Evolutionary conservation across 2,797 vertebrate species (phyloP).

Genomic region (Intellagama lesueurii): DNA sequence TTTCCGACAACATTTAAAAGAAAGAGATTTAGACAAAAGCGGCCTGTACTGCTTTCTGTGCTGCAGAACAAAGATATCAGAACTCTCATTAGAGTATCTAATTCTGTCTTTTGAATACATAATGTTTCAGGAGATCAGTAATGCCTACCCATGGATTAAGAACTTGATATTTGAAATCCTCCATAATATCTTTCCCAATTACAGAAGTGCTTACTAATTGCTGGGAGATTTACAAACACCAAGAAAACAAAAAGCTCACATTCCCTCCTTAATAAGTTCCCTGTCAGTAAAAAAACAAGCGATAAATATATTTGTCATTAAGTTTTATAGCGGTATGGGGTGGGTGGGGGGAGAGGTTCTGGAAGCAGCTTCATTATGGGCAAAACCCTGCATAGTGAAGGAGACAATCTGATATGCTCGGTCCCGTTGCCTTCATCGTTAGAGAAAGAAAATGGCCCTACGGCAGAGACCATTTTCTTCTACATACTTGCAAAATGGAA

Average conservation of each 20-base stretch:
- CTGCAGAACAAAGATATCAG: slow-evolving; percentile 27
- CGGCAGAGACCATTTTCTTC: neutral
- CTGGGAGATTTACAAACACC: slow-evolving; percentile 30
- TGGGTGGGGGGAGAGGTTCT: neutral
- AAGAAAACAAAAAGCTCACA: slow-evolving; percentile 12
- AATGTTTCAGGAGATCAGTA: slow-evolving; percentile 30
- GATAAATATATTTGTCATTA: slow-evolving; percentile 22
- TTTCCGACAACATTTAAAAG: slow-evolving; percentile 22
- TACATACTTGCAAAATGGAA: neutral
- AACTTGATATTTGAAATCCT: slow-evolving; percentile 38
- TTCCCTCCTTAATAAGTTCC: slow-evolving; percentile 23
- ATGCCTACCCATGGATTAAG: slow-evolving; percentile 36
- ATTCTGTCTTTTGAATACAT: slow-evolving; percentile 43
- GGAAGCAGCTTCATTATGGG: neutral
- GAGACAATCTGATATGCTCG: neutral
- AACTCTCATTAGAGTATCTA: slow-evolving; percentile 44
- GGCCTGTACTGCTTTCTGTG: slow-evolving; percentile 31
- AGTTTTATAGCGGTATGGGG: slow-evolving; percentile 4
- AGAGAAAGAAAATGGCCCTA: neutral
- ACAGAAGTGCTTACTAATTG: slow-evolving; percentile 36
- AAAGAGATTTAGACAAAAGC: slow-evolving; percentile 19
- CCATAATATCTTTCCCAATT: slow-evolving; percentile 15
- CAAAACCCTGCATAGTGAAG: neutral
- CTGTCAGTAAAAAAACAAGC: slow-evolving; percentile 3
- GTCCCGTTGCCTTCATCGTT: neutral